Conservation (phyloP, 64 coral and sea anemone species). For the Platygyra sinensis region DNA sequence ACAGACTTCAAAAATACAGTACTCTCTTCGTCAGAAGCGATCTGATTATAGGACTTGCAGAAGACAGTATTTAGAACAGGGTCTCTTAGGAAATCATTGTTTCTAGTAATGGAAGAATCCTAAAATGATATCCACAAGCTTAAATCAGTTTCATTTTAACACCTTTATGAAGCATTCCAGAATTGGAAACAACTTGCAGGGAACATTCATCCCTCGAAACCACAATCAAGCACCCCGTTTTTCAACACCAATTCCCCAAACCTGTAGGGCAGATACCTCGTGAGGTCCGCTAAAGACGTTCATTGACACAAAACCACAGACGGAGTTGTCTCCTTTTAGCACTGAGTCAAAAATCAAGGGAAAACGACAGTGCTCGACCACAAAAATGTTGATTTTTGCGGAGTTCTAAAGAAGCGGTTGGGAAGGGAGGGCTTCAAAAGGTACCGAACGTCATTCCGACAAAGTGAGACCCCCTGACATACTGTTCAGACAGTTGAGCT, state of each 20-base stretch:
- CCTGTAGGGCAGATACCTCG: not conserved
- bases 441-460: constrained; percentile 14
- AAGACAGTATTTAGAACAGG: no score
- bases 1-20: no score
- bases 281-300: not conserved
- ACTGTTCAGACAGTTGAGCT: not conserved
- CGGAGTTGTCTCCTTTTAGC: not conserved
- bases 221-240: not conserved
- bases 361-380: constrained; percentile 2
- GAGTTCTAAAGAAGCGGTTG: constrained; percentile 10
- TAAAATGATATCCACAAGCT: no score
- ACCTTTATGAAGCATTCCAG: no score
- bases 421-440: constrained; percentile 3
- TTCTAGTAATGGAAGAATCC: no score
- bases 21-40: no score
- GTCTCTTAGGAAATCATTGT: no score
- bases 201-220: not conserved
- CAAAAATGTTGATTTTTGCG: constrained; percentile 46
- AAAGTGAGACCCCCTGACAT: not conserved
- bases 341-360: not conserved
- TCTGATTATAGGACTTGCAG: no score
- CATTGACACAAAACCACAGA: constrained; percentile 1
- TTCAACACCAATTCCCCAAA: not conserved
- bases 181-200: no score
- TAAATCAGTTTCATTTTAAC: no score